Base-by-base conservation (phyloP, 2,113 vertebrate species). In the Atrichornis clamosus region DNA sequence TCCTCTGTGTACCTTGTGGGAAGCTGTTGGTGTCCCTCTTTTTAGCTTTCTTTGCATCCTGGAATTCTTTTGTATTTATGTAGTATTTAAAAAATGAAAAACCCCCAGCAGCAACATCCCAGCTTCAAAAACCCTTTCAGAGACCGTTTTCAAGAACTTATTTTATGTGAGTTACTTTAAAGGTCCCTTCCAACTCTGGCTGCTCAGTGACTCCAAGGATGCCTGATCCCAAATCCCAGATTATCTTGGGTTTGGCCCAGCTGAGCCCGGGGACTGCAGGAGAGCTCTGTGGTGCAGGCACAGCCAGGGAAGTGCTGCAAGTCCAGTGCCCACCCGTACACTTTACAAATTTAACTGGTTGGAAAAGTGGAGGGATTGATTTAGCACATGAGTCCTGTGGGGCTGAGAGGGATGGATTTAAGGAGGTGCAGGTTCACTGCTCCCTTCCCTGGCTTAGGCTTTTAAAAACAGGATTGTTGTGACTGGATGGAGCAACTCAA, bases 401-500 rank as follows among this genome's bases (percentile, higher is more conserved):
- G 84, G 87, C 39, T 0, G 32, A 88, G 50, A 58, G 68, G 39
- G 72, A 55, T 64, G 85, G 26, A 6, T 81, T 74, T 84, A 60
- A 59, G 83, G 59, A 88, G 68, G 68, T 88, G 47, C 65, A 46
- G 86, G 63, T 78, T 95, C 79, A 49, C 56, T 82, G 92, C 95
- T 96, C 86, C 67, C 39, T 82, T 62, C 28, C 62, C 68, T 83
- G 5, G 87, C 75, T 94, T 58, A 52, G 81, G 83, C 69, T n/a
- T 63, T 69, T 49, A 70, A 90, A 87, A 89, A 42, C 44, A 72
- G 78, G 81, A 77, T 64, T 92, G 76, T 91, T 67, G 81, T 89
- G 95, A 75, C 91, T 81, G 50, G 84, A 95, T 81, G 50, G 84
- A 95, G 93, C 76, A 78, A 89, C 84, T 84, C 50, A 84, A 92